phyloP scores from a whole-genome alignment of 2,113 vertebrate species.

The Orientallactaga bullata region DNA sequence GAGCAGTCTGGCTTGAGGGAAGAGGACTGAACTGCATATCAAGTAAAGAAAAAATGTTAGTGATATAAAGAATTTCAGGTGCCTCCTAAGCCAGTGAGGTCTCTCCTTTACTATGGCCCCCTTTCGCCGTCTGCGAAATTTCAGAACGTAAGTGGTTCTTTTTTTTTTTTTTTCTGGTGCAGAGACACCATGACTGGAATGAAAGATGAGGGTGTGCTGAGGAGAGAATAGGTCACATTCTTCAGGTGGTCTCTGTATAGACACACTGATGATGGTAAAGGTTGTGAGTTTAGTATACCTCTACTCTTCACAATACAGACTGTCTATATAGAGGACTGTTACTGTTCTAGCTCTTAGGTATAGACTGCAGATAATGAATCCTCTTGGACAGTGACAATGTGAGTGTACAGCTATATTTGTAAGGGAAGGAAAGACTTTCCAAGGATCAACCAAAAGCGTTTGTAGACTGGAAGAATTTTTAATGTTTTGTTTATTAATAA shows the following conservation, averaged over 20 bases:
- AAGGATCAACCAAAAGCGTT: constrained; percentile 37
- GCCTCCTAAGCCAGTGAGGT: neutral
- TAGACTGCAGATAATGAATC: neutral
- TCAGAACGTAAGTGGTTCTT: neutral
- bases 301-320: neutral
- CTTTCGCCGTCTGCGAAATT: neutral
- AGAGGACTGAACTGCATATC: neutral
- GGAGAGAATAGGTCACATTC: constrained; percentile 30
- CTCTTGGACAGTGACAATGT: constrained; percentile 6
- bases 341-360: constrained; percentile 12
- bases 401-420: neutral
- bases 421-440: neutral
- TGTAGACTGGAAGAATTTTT: neutral
- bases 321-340: constrained; percentile 37
- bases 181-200: neutral
- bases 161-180: neutral
- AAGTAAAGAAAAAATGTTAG: neutral
- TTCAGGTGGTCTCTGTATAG: constrained; percentile 52
- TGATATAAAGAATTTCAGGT: neutral
- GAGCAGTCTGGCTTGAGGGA: neutral
- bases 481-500: constrained; percentile 9
- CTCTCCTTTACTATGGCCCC: neutral
- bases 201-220: neutral
- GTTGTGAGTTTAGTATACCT: neutral
- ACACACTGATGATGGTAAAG: neutral